A percentile compares a stretch with the other conserved stretches of the same genome.
phyloP scores from a whole-genome alignment of 2,113 vertebrate species.

The Climacteris rufus region DNA sequence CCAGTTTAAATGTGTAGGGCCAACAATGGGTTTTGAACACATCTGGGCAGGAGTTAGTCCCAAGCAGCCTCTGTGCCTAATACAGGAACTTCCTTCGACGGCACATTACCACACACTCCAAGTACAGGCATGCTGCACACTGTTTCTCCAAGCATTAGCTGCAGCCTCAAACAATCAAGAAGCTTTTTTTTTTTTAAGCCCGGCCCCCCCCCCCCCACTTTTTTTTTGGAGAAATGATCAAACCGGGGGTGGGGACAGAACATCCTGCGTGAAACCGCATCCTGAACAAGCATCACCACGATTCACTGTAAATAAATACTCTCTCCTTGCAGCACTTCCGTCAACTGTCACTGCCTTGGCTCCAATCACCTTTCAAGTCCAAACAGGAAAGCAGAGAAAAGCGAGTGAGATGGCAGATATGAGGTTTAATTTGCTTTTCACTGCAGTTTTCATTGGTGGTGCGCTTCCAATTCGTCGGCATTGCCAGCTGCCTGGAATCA shows the following conservation, averaged over 20 bases:
- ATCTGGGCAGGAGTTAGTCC: constrained; percentile 64
- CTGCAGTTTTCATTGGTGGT: constrained; percentile 85
- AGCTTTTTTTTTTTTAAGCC: constrained; percentile 40
- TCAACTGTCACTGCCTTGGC: constrained; percentile 95
- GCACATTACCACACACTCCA: constrained; percentile 63
- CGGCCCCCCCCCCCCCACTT: neutral
- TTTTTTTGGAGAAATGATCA: constrained; percentile 79
- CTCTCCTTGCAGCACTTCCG: constrained; percentile 90
- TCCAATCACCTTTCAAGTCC: constrained; percentile 97
- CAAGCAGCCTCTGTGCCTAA: constrained; percentile 57
- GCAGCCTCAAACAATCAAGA: constrained; percentile 73
- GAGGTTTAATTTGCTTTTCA: constrained; percentile 93
- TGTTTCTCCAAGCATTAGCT: constrained; percentile 65
- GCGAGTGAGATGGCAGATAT: constrained; percentile 91
- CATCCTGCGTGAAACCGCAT: constrained; percentile 99
- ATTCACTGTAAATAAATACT: constrained; percentile 99
- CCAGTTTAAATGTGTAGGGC: constrained; percentile 42
- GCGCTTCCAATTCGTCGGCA: constrained; percentile 81
- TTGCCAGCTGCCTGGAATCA: constrained; percentile 85
- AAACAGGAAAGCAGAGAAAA: constrained; percentile 97
- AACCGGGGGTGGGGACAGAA: constrained; percentile 81
- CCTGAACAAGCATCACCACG: constrained; percentile 94
- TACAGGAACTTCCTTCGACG: constrained; percentile 73
- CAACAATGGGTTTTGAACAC: neutral
- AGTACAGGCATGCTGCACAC: constrained; percentile 77